phyloP scores from a whole-genome alignment of 2,797 vertebrate genomes.

The Mus caroli region DNA sequence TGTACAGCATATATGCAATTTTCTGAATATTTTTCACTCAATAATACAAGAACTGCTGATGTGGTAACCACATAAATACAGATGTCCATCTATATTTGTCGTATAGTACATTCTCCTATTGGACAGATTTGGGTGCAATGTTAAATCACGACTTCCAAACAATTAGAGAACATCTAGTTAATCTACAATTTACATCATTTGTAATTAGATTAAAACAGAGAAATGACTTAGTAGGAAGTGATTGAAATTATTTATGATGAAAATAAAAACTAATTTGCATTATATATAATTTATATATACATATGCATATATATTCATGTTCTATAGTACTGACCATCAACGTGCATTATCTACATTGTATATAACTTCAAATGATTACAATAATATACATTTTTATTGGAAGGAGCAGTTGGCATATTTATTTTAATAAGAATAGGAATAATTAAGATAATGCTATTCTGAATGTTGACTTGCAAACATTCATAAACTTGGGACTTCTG shows the following conservation, averaged over 20 bases:
- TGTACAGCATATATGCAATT: neutral
- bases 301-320: neutral
- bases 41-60: neutral
- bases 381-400: neutral
- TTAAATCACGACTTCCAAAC: neutral
- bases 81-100: neutral
- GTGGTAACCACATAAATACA: neutral
- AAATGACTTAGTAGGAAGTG: neutral
- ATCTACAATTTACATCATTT: neutral
- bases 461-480: neutral
- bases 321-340: neutral
- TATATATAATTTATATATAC: neutral
- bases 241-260: neutral
- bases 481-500: neutral
- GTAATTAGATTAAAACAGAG: neutral
- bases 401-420: neutral
- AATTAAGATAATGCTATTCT: slow-evolving; percentile 16
- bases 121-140: neutral
- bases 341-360: neutral
- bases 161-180: neutral
- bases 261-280: neutral
- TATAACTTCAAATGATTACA: neutral
- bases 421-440: neutral
- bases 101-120: neutral
- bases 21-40: neutral